Base-by-base conservation (phyloP, 2,888 invertebrate genomes). In the Coecobrya sp. region DNA sequence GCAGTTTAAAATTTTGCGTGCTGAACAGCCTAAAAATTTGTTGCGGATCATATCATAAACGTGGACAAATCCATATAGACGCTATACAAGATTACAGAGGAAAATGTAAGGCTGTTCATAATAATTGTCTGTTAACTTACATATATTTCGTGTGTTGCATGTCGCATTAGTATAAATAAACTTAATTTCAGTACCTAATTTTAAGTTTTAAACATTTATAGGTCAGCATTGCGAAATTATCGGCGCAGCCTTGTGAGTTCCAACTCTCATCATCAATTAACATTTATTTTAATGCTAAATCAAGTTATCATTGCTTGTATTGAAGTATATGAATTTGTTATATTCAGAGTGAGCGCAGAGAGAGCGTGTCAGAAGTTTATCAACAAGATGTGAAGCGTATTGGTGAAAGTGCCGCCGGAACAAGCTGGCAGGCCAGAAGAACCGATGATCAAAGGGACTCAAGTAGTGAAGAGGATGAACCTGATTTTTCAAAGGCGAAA, bases 381-480 rank as follows among this genome's bases (percentile, higher is more conserved):
- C 59, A 84, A 19, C 49, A 42, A 62, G 85, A 73, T 84, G 79
- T 59, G 42, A 82, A 49, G 22, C 85, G 92, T 10, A 62, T 84
- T 0, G 84, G 88, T 62, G 89, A 89, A 76, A 76, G 30, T n/a
- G 76, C 91, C 0, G 52, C 79, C 8, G 36, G 3, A 36, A 36
- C 25, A 16, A 81, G 82, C 68, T 65, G 2, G 42, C 55, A 81
- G 10, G 4, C n/a, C 30, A 62, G n/a, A 65, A 16, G 65, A 27
- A 22, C 86, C 0, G 82, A 62, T 0, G 76, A 27, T 25, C 81
- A 87, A 10, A 10, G 87, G 13, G 70, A 59, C 16, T 76, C 76
- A 49, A 65, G 52, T n/a, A 81, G 82, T 42, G 88, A 92, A n/a
- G 88, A 92, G 13, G 92, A 92, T 27, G 79, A 79, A 16, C 5